Percentiles rank a stretch among this genome's conserved stretches.
Conservation (phyloP, 2,113 vertebrate species). For the Tachycineta bicolor region DNA sequence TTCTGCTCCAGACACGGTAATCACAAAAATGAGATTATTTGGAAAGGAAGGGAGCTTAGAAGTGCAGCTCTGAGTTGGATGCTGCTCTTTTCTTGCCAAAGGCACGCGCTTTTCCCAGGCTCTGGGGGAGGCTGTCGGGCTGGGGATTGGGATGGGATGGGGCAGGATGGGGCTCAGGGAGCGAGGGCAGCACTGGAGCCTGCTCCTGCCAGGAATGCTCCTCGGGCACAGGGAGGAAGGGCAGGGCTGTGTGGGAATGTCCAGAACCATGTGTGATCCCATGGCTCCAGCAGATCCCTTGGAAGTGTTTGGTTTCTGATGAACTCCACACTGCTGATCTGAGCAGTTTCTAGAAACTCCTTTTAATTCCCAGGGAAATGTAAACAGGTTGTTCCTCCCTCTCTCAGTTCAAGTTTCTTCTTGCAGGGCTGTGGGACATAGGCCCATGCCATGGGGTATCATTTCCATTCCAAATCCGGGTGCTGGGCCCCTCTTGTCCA, state of each 20-base stretch:
- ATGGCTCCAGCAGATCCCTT: background rate
- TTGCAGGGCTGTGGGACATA: rapidly evolving
- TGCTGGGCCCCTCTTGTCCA: background rate
- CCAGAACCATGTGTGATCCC: rapidly evolving
- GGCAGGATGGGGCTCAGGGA: background rate
- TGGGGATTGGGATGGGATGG: background rate
- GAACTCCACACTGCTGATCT: background rate
- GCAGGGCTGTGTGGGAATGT: background rate
- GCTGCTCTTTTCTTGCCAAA: background rate
- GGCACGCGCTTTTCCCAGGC: background rate
- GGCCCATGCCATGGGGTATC: rapidly evolving
- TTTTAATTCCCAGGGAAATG: background rate
- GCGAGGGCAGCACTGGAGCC: background rate
- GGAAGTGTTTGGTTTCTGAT: background rate
- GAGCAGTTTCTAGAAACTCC: background rate
- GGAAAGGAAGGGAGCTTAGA: background rate
- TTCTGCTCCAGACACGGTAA: background rate
- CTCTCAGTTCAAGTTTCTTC: background rate
- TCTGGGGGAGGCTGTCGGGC: rapidly evolving
- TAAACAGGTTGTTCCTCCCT: background rate
- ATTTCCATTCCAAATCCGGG: background rate
- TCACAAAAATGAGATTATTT: background rate
- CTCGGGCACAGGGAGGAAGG: rapidly evolving
- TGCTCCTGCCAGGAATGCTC: background rate
- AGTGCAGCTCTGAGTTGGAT: background rate